phyloP scores from a whole-genome alignment of 2,113 vertebrate species.

The Poecilia latipinna region DNA sequence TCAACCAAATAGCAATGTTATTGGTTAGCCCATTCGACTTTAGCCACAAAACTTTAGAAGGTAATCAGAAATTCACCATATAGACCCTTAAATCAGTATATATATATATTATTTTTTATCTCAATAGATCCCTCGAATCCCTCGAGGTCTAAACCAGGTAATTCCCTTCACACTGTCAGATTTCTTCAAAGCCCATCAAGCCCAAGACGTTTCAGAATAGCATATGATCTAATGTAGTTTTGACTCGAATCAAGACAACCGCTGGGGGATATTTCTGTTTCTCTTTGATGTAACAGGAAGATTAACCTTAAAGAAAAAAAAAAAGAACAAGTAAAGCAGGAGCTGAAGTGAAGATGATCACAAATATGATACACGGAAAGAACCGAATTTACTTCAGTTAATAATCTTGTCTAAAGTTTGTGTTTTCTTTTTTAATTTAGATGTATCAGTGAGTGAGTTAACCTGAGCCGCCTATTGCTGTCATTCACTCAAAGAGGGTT shows the following conservation, averaged over 20 bases:
- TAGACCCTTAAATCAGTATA: too few species aligned
- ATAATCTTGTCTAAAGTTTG: slow-evolving; percentile 38
- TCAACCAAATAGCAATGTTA: too few species aligned
- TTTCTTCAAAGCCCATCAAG: slow-evolving; percentile 41
- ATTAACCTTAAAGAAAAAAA: background rate
- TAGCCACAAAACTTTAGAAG: too few species aligned
- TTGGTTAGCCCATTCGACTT: too few species aligned
- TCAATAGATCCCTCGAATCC: background rate
- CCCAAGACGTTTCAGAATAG: slow-evolving; percentile 13
- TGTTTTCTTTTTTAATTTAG: too few species aligned
- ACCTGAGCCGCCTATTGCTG: slow-evolving; percentile 52
- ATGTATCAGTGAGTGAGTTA: slow-evolving; percentile 46
- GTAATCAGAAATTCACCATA: too few species aligned
- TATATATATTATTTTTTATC: too few species aligned
- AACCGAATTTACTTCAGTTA: slow-evolving; percentile 20
- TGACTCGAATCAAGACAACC: slow-evolving; percentile 22
- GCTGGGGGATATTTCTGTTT: slow-evolving; percentile 4
- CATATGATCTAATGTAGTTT: slow-evolving; percentile 5
- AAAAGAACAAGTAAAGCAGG: background rate
- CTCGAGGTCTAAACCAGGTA: slow-evolving; percentile 7
- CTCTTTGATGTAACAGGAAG: slow-evolving; percentile 26
- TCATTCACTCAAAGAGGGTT: slow-evolving; percentile 49
- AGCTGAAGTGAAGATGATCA: slow-evolving; percentile 26
- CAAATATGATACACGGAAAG: slow-evolving; percentile 27
- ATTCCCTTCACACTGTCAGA: slow-evolving; percentile 37